phyloP scores from a whole-genome alignment of 2,888 invertebrate species.

The Apodemia duryi region DNA sequence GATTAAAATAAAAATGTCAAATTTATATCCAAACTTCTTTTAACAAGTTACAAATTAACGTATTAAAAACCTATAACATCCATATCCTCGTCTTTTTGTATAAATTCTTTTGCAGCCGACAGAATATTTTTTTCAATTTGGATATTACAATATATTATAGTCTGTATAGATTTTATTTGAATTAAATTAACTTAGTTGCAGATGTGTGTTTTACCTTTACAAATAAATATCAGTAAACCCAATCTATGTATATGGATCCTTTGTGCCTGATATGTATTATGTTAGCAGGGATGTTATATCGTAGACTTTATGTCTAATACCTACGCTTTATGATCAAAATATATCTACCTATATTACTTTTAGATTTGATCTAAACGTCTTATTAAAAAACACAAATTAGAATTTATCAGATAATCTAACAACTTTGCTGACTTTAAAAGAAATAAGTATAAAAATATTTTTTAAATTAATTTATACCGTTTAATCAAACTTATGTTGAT shows the following conservation, averaged over 20 bases:
- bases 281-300: constrained; percentile 13
- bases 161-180: neutral
- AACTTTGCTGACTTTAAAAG: no score
- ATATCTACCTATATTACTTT: constrained; percentile 2
- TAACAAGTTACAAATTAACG: no score
- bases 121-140: neutral
- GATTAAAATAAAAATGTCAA: no score
- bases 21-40: no score
- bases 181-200: neutral
- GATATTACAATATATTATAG: neutral
- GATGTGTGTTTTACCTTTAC: constrained; percentile 2
- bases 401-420: neutral
- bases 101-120: neutral
- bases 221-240: neutral
- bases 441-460: no score
- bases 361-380: constrained; percentile 6
- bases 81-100: no score
- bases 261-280: constrained; percentile 15
- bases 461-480: no score
- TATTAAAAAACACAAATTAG: neutral
- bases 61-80: no score
- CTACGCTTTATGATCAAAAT: neutral
- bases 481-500: neutral
- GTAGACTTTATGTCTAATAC: neutral
- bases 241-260: constrained; percentile 5